These are phyloP conservation scores for Lasioglossum morio DNA, from an alignment of 2,888 invertebrate species.

Conservation along the genomic window DNA sequence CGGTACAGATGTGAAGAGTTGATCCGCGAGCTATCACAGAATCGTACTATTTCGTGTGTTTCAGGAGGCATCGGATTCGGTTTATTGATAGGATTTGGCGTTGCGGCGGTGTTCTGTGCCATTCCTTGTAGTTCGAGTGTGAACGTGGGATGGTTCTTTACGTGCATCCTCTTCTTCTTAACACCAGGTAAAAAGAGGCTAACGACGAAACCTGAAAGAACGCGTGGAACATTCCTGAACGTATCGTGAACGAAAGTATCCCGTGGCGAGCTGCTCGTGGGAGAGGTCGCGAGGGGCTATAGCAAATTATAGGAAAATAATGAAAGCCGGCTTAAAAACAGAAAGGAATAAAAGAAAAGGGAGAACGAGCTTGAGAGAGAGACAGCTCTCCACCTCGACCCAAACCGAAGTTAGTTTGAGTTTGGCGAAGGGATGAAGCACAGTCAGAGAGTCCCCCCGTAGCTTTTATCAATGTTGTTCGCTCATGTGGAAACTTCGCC, in stretches of 20 bases:
- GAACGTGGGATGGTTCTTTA: conserved; percentile 88
- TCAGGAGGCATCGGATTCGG: conserved; percentile 1
- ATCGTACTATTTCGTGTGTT: conserved; percentile 11
- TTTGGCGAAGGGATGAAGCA: conserved; percentile 82
- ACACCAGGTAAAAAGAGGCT: conserved; percentile 86
- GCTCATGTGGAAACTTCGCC: conserved; percentile 84
- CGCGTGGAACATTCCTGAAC: conserved; percentile 56
- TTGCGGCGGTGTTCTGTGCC: accelerated
- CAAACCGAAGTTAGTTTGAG: conserved; percentile 78
- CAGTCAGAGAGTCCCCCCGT: conserved; percentile 71
- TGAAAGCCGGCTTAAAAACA: conserved; percentile 82
- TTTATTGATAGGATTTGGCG: not conserved
- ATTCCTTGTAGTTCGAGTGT: conserved; percentile 82
- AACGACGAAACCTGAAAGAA: not conserved
- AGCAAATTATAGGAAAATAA: conserved; percentile 84
- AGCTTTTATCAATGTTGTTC: conserved; percentile 84
- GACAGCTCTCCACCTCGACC: conserved; percentile 61
- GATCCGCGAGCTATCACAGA: not conserved
- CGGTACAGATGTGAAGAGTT: not conserved
- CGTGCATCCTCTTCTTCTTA: conserved; percentile 87
- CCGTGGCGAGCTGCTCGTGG: conserved; percentile 25
- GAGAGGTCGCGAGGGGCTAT: conserved; percentile 70
- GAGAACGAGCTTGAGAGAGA: conserved; percentile 27
- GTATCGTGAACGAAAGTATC: conserved; percentile 49
- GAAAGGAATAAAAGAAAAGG: conserved; percentile 58